phyloP scores from a whole-genome alignment of 2,113 vertebrate genomes.

The Elaphurus davidianus region DNA sequence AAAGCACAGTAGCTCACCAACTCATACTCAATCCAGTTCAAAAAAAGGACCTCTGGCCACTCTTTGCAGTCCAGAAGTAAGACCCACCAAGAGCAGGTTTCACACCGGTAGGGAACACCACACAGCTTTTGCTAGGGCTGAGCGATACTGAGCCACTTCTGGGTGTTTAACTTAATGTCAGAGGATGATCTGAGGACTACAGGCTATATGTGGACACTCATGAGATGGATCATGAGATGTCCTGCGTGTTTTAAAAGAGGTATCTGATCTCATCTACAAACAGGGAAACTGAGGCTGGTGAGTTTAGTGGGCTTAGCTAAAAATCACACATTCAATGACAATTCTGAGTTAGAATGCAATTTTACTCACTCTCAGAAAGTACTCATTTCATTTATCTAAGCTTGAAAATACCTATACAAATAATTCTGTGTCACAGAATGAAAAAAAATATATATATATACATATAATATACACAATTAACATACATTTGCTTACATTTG shows the following conservation, averaged over 20 bases:
- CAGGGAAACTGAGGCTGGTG: background rate
- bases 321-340: background rate
- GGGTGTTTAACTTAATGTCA: background rate
- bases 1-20: background rate
- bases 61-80: background rate
- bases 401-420: background rate
- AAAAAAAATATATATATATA: background rate
- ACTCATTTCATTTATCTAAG: background rate
- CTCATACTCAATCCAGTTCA: background rate
- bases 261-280: background rate
- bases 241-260: background rate
- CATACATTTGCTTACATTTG: background rate
- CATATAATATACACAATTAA: background rate
- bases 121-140: background rate
- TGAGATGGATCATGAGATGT: background rate
- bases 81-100: background rate
- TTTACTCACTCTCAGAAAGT: background rate
- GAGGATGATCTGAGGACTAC: background rate
- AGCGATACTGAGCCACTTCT: background rate
- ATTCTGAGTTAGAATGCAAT: background rate
- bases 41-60: background rate
- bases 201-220: no score
- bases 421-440: background rate
- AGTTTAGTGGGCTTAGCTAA: background rate
- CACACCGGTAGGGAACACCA: rapidly evolving